Evolutionary conservation across 2,113 vertebrate species (phyloP).

Genomic region (Hassar affinis): DNA sequence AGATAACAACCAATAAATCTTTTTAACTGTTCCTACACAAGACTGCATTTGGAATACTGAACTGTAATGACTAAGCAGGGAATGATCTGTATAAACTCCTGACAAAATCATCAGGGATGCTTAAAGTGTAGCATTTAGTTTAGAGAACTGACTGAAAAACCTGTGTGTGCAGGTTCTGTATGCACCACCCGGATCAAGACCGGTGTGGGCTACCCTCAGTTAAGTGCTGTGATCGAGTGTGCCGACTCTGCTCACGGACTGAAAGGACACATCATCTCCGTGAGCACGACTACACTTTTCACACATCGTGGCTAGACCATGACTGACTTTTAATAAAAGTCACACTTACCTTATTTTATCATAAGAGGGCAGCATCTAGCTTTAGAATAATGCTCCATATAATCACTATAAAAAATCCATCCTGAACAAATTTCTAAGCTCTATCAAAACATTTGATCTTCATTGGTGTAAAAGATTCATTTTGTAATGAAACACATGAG

Average conservation of each 20-base stretch:
- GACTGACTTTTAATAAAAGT: background rate
- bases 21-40: background rate
- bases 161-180: constrained; percentile 82
- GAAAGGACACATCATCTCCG: constrained; percentile 98
- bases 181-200: constrained; percentile 98
- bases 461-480: background rate
- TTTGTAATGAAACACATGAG: background rate
- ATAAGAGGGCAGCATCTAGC: constrained; percentile 55
- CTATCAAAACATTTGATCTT: background rate
- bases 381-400: background rate
- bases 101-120: background rate
- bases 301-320: background rate
- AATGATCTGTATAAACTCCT: background rate
- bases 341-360: constrained; percentile 21
- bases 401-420: background rate
- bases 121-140: background rate
- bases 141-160: background rate
- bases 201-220: constrained; percentile 94
- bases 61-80: background rate
- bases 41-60: background rate
- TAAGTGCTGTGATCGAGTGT: constrained; percentile 98
- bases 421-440: background rate
- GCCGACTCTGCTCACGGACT: constrained; percentile 96
- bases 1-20: background rate
- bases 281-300: constrained; percentile 67